phyloP scores from a whole-genome alignment of 2,113 vertebrate genomes.

The Trichechus manatus region DNA sequence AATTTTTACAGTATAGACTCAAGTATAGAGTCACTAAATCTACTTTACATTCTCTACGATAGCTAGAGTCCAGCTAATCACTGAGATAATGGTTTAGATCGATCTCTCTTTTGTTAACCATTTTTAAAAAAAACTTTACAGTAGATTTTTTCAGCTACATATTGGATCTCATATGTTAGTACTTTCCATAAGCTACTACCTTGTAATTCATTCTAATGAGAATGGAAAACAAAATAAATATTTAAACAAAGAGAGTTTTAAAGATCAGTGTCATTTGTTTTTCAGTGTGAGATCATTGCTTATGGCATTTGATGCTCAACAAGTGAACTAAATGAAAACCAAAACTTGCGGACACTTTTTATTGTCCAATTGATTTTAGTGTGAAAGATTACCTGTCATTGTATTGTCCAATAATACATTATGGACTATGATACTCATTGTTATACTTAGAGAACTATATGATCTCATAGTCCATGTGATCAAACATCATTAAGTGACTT shows the following conservation, averaged over 20 bases:
- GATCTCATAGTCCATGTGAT: not conserved
- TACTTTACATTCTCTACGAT: no score
- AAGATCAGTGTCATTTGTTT: not conserved
- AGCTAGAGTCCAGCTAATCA: not conserved
- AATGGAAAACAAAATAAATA: not conserved
- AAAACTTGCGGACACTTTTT: not conserved
- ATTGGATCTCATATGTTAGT: not conserved
- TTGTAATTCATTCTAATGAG: not conserved
- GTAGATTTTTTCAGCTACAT: not conserved
- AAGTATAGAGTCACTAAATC: no score
- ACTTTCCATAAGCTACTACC: not conserved
- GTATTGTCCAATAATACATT: not conserved
- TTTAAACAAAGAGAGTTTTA: not conserved
- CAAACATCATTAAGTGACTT: not conserved
- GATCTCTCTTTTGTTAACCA: not conserved
- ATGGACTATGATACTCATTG: not conserved
- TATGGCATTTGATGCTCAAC: not conserved
- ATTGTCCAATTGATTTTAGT: not conserved
- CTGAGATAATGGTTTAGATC: not conserved
- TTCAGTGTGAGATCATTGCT: not conserved
- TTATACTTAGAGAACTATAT: not conserved
- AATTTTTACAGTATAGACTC: no score
- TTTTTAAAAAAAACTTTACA: not conserved
- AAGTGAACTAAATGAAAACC: not conserved
- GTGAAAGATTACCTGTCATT: not conserved